Conservation (phyloP, 2,113 vertebrate genomes). For the Gambusia holbrooki region DNA sequence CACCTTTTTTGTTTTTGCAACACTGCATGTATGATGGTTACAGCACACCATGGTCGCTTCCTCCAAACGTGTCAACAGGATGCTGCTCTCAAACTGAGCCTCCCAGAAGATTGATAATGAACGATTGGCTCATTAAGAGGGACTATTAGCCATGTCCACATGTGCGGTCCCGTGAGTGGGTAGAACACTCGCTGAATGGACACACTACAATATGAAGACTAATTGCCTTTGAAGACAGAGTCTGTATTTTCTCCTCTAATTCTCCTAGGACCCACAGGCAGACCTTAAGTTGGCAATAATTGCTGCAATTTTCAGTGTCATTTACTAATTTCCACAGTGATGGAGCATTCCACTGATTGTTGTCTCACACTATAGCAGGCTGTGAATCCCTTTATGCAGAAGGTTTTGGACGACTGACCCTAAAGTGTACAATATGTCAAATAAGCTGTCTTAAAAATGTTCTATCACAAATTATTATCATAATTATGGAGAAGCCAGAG, state of each 20-base stretch:
- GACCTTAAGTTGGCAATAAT: slow-evolving; percentile 68
- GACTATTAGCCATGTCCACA: slow-evolving; percentile 84
- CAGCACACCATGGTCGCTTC: slow-evolving; percentile 63
- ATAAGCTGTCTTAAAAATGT: not conserved
- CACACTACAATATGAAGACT: slow-evolving; percentile 83
- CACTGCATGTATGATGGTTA: slow-evolving; percentile 54
- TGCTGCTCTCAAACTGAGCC: slow-evolving; percentile 69
- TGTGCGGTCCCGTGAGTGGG: slow-evolving; percentile 79
- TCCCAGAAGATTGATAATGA: slow-evolving; percentile 84
- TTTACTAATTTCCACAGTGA: slow-evolving; percentile 63
- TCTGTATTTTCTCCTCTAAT: slow-evolving; percentile 75
- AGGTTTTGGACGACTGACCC: not conserved
- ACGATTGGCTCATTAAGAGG: slow-evolving; percentile 85
- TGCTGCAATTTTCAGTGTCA: slow-evolving; percentile 66
- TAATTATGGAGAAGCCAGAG: not conserved
- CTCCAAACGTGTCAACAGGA: slow-evolving; percentile 78
- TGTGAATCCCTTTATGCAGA: not conserved
- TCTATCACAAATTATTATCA: not conserved
- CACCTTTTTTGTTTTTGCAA: slow-evolving; percentile 50
- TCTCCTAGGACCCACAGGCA: slow-evolving; percentile 63
- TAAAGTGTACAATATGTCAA: slow-evolving; percentile 9
- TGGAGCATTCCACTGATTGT: slow-evolving; percentile 30
- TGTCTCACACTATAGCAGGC: slow-evolving; percentile 11
- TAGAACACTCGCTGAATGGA: slow-evolving; percentile 78
- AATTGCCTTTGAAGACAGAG: slow-evolving; percentile 82